A percentile compares a stretch with the other conserved stretches of the same genome.
phyloP scores from a whole-genome alignment of 2,113 vertebrate genomes.

The Climacteris rufus region DNA sequence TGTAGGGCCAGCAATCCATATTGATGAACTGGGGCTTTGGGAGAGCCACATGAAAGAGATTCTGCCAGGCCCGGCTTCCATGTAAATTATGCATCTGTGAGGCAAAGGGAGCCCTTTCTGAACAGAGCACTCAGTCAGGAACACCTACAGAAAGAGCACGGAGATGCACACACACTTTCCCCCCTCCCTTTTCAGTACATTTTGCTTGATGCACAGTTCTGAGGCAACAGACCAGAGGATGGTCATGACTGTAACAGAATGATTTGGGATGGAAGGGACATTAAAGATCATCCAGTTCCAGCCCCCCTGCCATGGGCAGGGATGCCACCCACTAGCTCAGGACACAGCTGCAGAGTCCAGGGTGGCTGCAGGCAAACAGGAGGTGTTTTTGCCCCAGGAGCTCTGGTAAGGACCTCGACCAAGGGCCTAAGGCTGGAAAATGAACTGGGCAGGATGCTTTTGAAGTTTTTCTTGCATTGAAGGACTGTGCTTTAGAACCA shows the following conservation, averaged over 20 bases:
- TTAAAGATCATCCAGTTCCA: not conserved
- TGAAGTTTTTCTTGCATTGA: not conserved
- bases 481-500: not conserved
- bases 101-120: not conserved
- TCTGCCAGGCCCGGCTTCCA: not conserved
- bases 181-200: not conserved
- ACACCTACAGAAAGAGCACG: not conserved
- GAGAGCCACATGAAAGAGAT: not conserved
- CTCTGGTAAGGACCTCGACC: not conserved
- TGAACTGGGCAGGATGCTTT: not conserved
- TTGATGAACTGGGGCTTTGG: constrained; percentile 23
- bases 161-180: not conserved
- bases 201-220: not conserved
- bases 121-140: not conserved
- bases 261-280: not conserved
- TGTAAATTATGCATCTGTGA: not conserved
- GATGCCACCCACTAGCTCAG: not conserved
- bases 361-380: not conserved
- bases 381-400: not conserved
- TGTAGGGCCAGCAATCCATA: not conserved
- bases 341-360: not conserved
- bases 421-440: not conserved
- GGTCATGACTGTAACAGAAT: accelerated
- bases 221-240: not conserved
- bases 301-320: not conserved